Conservation (phyloP, 1,140 invertebrate genomes). For the Listronotus oregonensis region DNA sequence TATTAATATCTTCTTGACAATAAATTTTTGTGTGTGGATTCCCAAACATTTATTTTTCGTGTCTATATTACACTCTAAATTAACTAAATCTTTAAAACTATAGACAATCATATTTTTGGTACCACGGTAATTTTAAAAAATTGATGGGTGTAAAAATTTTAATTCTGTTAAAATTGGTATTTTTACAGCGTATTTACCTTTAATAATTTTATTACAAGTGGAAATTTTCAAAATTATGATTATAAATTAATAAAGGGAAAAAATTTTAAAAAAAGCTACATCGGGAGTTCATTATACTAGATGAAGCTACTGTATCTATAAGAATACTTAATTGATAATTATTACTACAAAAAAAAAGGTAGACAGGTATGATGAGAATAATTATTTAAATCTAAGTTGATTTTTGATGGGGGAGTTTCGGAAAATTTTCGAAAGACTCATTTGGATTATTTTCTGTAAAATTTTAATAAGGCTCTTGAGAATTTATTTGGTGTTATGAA, state of each 20-base stretch:
- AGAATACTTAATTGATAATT: slow-evolving; percentile 4
- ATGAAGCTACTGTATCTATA: slow-evolving; percentile 7
- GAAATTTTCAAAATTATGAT: slow-evolving; percentile 1
- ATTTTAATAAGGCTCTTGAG: too few species aligned
- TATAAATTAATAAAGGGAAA: neutral
- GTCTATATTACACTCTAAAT: slow-evolving; percentile 6
- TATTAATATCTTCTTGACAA: slow-evolving; percentile 13
- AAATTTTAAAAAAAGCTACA: neutral
- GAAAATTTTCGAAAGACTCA: neutral
- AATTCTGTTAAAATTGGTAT: slow-evolving; percentile 1
- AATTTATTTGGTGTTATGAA: too few species aligned
- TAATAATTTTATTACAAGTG: neutral
- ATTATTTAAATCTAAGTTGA: slow-evolving; percentile 4
- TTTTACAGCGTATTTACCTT: slow-evolving; percentile 1
- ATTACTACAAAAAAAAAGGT: neutral
- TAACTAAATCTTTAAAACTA: slow-evolving; percentile 13
- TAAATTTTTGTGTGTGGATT: slow-evolving; percentile 3
- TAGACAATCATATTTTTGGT: slow-evolving; percentile 2
- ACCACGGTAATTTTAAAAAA: neutral
- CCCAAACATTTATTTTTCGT: slow-evolving; percentile 1
- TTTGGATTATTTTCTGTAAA: too few species aligned
- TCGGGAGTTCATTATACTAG: neutral
- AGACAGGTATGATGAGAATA: neutral
- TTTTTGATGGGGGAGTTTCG: too few species aligned
- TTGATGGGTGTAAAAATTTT: neutral